Evolutionary conservation across 2,113 vertebrate genomes (phyloP).

Genomic region (Tor tambroides): DNA sequence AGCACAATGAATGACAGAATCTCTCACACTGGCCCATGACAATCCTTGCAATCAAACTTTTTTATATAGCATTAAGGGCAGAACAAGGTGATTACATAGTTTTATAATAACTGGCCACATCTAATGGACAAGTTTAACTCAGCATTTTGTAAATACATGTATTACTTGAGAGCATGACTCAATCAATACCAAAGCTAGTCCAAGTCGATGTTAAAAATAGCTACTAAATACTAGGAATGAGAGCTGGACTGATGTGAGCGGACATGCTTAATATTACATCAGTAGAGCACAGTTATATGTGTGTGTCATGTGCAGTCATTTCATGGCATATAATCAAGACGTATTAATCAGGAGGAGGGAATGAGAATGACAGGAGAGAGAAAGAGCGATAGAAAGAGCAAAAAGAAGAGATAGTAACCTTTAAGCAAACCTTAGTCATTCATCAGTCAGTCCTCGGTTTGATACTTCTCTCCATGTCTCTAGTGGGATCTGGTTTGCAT

Average conservation of each 20-base stretch:
- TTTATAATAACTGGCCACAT: background rate
- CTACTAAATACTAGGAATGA: conserved; percentile 4
- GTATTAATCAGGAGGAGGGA: conserved; percentile 30
- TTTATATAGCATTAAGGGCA: background rate
- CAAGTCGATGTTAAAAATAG: background rate
- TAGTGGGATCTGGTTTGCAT: conserved; percentile 51
- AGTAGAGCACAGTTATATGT: background rate
- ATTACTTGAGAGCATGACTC: conserved; percentile 11
- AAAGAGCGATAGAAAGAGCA: conserved; percentile 4
- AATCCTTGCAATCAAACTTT: background rate
- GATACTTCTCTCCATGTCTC: conserved; percentile 44
- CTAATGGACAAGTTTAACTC: background rate
- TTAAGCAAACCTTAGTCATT: conserved; percentile 45
- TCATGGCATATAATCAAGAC: conserved; percentile 40
- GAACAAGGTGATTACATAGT: background rate
- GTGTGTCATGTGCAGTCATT: background rate
- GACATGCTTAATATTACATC: conserved; percentile 20
- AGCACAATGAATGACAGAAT: background rate
- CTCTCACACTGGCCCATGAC: background rate
- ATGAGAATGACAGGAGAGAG: conserved; percentile 4
- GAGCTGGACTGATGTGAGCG: conserved; percentile 1
- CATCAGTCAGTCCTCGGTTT: conserved; percentile 53
- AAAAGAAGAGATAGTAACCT: conserved; percentile 29
- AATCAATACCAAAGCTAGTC: background rate
- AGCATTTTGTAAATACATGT: conserved; percentile 9